phyloP scores from a whole-genome alignment of 2,888 invertebrate species.

The Margaritifera margaritifera region DNA sequence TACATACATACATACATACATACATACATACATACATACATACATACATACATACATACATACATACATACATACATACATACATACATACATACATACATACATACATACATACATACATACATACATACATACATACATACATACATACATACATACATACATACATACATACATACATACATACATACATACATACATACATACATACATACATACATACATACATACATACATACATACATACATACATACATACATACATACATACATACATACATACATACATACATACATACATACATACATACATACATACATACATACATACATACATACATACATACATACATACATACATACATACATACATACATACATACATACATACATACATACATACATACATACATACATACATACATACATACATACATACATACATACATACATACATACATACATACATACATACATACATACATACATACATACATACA shows the following conservation, averaged over 20 bases:
- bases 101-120: slow-evolving; percentile 7
- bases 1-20: background rate
- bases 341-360: slow-evolving; percentile 4
- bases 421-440: background rate
- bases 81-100: slow-evolving; percentile 3
- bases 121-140: slow-evolving; percentile 6
- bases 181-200: slow-evolving; percentile 8
- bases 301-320: slow-evolving; percentile 4
- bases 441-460: slow-evolving; percentile 3
- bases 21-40: too few species aligned
- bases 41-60: background rate
- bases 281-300: too few species aligned
- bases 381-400: slow-evolving; percentile 1
- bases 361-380: slow-evolving; percentile 8
- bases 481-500: slow-evolving; percentile 6
- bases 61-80: slow-evolving; percentile 3
- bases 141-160: too few species aligned
- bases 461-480: slow-evolving; percentile 2
- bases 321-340: slow-evolving; percentile 1
- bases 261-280: background rate
- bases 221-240: slow-evolving; percentile 4
- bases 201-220: background rate
- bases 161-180: background rate
- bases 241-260: slow-evolving; percentile 9
- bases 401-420: too few species aligned